Conservation (phyloP, 1,140 invertebrate species). For the Hyles vespertilio region DNA sequence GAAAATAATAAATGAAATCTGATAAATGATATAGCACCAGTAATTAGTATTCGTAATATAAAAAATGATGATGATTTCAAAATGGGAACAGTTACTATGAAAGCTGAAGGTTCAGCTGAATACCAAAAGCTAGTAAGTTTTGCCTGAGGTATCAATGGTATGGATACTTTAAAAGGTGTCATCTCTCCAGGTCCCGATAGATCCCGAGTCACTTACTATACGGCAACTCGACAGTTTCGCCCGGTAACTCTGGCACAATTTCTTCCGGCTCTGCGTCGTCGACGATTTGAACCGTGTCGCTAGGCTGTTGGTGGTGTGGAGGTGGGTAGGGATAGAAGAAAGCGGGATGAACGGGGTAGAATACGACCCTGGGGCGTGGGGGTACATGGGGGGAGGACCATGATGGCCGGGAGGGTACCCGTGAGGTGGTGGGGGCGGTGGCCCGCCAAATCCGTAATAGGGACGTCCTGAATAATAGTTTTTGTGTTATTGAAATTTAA, state of each 20-base stretch:
- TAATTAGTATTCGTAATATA: too few species aligned
- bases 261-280: constrained; percentile 36
- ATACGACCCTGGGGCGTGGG: constrained; percentile 40
- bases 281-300: constrained; percentile 27
- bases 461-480: constrained; percentile 40
- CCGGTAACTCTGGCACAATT: constrained; percentile 50
- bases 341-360: constrained; percentile 55
- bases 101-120: not conserved
- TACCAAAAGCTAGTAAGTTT: too few species aligned
- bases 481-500: not conserved
- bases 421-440: constrained; percentile 43
- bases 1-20: too few species aligned
- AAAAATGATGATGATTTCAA: too few species aligned
- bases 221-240: constrained; percentile 65
- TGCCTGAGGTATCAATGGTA: too few species aligned
- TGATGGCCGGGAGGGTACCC: constrained; percentile 37
- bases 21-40: too few species aligned
- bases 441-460: constrained; percentile 52
- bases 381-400: constrained; percentile 39
- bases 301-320: constrained; percentile 10
- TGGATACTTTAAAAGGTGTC: constrained; percentile 23
- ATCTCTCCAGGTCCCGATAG: constrained; percentile 21
- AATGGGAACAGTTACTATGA: not conserved
- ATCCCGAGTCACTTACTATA: constrained; percentile 56
- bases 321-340: constrained; percentile 57